phyloP scores from a whole-genome alignment of 2,113 vertebrate genomes.

The Scomber colias region DNA sequence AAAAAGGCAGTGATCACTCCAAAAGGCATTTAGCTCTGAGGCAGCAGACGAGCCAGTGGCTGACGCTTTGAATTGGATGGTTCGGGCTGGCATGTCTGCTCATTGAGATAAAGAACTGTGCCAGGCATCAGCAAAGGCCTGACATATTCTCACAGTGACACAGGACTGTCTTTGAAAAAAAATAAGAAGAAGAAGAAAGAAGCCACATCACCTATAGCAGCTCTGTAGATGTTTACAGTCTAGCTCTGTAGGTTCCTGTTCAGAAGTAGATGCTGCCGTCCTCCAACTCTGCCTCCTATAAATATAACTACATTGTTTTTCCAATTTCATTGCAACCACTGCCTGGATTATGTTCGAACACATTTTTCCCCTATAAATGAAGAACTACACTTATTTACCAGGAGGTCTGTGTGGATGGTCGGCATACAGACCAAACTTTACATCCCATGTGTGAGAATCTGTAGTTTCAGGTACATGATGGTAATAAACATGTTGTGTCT shows the following conservation, averaged over 20 bases:
- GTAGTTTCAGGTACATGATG: too few relatives aligned
- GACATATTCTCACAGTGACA: constrained; percentile 29
- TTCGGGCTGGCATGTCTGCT: constrained; percentile 27
- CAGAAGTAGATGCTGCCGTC: too few relatives aligned
- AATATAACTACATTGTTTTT: too few relatives aligned
- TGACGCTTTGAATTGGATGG: constrained; percentile 30
- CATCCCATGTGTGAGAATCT: too few relatives aligned
- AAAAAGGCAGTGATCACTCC: neutral
- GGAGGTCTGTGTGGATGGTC: neutral
- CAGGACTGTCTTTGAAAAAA: neutral
- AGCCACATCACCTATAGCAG: constrained; percentile 9
- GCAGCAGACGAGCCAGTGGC: constrained; percentile 19
- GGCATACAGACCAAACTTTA: too few relatives aligned
- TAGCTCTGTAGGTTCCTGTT: neutral
- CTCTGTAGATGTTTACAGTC: constrained; percentile 1
- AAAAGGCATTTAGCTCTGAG: constrained; percentile 7
- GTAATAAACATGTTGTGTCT: too few relatives aligned
- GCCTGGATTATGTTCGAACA: too few relatives aligned
- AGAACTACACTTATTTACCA: too few relatives aligned
- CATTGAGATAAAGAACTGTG: constrained; percentile 31
- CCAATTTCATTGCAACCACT: too few relatives aligned
- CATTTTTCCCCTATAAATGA: too few relatives aligned
- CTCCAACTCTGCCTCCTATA: too few relatives aligned
- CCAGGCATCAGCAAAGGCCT: constrained; percentile 22
- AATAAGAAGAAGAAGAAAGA: too few relatives aligned